Conservation (phyloP, 2,113 vertebrate species). For the Scophthalmus maximus region DNA sequence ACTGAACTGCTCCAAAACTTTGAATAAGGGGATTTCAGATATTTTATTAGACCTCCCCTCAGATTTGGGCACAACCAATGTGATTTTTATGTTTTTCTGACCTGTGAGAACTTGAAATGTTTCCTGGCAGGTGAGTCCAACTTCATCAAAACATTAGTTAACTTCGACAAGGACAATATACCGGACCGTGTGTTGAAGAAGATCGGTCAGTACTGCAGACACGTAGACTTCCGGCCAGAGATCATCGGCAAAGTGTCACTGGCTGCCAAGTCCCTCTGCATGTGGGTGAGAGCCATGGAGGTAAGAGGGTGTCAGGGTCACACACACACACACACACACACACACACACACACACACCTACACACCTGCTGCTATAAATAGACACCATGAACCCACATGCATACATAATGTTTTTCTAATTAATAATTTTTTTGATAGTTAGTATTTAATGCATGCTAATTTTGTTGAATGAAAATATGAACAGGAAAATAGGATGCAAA, state of each 20-base stretch:
- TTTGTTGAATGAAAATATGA: neutral
- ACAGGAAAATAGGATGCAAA: neutral
- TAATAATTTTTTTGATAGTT: too few species aligned
- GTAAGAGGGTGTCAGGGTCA: constrained; percentile 66
- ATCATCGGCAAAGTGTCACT: constrained; percentile 89
- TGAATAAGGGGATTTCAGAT: too few species aligned
- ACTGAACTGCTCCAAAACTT: neutral
- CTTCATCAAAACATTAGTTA: constrained; percentile 90
- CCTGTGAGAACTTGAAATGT: constrained; percentile 5
- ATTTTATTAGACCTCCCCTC: too few species aligned
- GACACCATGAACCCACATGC: too few species aligned
- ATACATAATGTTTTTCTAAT: too few species aligned
- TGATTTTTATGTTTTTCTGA: neutral
- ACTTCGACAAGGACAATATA: constrained; percentile 93
- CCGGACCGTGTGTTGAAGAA: constrained; percentile 89
- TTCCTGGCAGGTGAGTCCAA: constrained; percentile 85
- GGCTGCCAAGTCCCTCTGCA: constrained; percentile 91
- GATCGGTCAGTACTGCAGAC: constrained; percentile 86
- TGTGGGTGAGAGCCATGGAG: constrained; percentile 96
- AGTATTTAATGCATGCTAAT: too few species aligned
- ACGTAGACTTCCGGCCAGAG: constrained; percentile 89
- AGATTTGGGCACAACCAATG: neutral
- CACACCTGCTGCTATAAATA: too few species aligned
- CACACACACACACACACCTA: neutral
- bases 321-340: constrained; percentile 3